Percentiles rank a stretch among this genome's conserved stretches.
phyloP scores from a whole-genome alignment of 2,113 vertebrate genomes.

The Osmerus eperlanus region DNA sequence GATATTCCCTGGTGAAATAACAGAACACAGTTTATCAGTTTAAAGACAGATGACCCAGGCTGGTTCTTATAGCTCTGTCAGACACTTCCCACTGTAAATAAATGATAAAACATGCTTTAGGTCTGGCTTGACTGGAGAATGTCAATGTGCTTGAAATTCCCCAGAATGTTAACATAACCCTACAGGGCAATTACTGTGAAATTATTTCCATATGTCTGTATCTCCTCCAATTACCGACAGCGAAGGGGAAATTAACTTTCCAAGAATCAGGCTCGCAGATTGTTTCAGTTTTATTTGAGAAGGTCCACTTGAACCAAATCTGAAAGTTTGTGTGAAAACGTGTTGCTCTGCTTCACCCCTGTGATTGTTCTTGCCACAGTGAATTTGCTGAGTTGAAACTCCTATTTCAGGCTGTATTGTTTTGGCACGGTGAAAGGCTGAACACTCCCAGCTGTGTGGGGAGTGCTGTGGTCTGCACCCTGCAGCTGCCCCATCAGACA shows the following conservation, averaged over 20 bases:
- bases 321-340: conserved; percentile 1
- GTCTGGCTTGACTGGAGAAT: conserved; percentile 53
- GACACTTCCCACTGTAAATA: conserved; percentile 50
- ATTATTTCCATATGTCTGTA: conserved; percentile 65
- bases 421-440: conserved; percentile 20
- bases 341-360: conserved; percentile 18
- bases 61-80: conserved; percentile 18
- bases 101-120: conserved; percentile 11
- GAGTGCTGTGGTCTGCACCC: neutral
- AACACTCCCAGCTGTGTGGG: conserved; percentile 2
- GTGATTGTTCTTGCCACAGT: conserved; percentile 15
- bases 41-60: conserved; percentile 15
- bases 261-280: conserved; percentile 31
- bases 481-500: neutral
- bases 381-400: conserved; percentile 19
- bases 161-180: conserved; percentile 62
- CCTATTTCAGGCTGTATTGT: conserved; percentile 30
- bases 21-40: neutral
- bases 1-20: no score
- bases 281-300: conserved; percentile 29
- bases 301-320: conserved; percentile 27
- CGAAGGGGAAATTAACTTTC: conserved; percentile 48
- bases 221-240: conserved; percentile 44
- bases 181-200: conserved; percentile 51
- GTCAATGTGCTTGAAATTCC: conserved; percentile 59